Evolutionary conservation across 2,113 vertebrate genomes (phyloP).

Genomic region (Hyla sarda): DNA sequence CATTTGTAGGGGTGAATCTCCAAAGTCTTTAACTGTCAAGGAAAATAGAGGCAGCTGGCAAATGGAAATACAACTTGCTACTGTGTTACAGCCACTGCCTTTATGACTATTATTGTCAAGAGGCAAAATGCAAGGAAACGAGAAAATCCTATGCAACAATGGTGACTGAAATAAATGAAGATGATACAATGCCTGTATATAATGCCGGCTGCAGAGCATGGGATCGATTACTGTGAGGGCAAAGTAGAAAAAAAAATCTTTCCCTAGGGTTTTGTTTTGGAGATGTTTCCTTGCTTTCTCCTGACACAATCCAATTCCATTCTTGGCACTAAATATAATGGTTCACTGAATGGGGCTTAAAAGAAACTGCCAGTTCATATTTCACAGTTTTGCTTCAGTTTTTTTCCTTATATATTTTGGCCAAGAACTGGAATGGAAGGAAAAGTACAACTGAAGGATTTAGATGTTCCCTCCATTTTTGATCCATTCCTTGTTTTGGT

Average conservation of each 20-base stretch:
- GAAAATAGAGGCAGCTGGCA: neutral
- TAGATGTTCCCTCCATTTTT: no score
- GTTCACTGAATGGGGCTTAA: neutral
- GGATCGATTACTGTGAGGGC: no score
- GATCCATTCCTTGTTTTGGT: no score
- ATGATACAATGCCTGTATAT: neutral
- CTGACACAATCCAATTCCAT: neutral
- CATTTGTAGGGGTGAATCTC: conserved; percentile 14
- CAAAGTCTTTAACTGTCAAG: neutral
- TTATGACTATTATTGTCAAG: neutral
- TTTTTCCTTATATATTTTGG: no score
- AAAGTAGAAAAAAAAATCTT: neutral
- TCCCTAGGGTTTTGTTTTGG: neutral
- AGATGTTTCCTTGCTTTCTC: neutral
- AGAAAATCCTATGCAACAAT: neutral
- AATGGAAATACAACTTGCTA: neutral
- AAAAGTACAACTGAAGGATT: no score
- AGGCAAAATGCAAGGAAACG: neutral
- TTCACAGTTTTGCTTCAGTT: neutral
- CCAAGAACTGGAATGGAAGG: no score
- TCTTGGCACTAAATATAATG: neutral
- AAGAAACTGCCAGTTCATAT: neutral
- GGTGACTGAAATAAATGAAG: neutral
- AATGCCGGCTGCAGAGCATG: no score
- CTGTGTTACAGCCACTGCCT: neutral